Base-by-base conservation (phyloP, 2,113 vertebrate genomes). In the Seriola quinqueradiata region DNA sequence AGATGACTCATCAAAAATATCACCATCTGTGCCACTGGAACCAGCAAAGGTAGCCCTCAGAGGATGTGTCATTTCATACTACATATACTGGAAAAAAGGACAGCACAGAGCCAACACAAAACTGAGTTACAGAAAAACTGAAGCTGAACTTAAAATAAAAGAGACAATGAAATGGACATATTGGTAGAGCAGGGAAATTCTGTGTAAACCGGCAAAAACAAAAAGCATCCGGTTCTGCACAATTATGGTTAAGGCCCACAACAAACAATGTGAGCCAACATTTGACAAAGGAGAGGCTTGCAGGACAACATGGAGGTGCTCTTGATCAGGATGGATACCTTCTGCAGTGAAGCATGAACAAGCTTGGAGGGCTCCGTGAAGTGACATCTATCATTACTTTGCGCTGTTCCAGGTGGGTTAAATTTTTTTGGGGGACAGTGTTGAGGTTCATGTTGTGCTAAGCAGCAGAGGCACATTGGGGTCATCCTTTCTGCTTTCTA, bases 1-100 rank as follows among this genome's bases (percentile, higher is more conserved):
- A 50, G 7, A 23, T 21, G 50, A 34, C 1, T 55, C n/a, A 4
- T 8, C n/a, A 58, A 17, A 70, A 59, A 70, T 70, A 10, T 60
- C 23, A 54, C 61, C 23, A 71, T 52, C 13, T 63, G 36, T 75
- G 23, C 66, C 40, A 42, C 25, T 61, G 11, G 12, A 72, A 66
- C 40, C 2, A 28, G 36, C 14, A 28, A 23, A 25, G 19, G 14
- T 70, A 38, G 23, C 13, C 75, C 38, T 79, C 38, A 59, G 16
- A 25, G 9, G 36, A 55, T 13, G 25, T 59, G 32, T 75, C 48
- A 52, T 84, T 75, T 58, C 13, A 36, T 66, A 65, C 32, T 42
- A 4, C 40, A 64, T 36, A 40, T 8, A 6, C 48, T 63, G 40
- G 40, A 42, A 42, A 40, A 42, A 42, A 42, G 8, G 8, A 42